These are phyloP conservation scores for Hypsibius dujardini DNA, from an alignment of 1,140 invertebrate species.

Conservation along the genomic window DNA sequence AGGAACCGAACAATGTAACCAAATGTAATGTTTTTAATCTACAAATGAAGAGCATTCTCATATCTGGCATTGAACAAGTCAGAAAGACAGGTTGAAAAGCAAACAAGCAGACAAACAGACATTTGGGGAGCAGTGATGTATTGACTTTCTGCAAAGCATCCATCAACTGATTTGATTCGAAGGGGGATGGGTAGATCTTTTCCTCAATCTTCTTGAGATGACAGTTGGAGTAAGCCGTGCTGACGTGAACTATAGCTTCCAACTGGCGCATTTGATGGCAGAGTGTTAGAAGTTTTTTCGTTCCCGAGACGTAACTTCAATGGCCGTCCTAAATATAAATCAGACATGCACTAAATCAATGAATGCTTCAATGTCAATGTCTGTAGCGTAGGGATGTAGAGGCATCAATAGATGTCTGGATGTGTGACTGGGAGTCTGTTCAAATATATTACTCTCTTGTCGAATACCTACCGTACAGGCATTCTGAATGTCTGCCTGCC, in stretches of 20 bases:
- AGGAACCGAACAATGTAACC: too few species aligned
- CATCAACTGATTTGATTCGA: conserved; percentile 22
- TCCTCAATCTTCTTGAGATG: conserved; percentile 24
- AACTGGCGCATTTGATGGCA: neutral
- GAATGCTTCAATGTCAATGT: too few species aligned
- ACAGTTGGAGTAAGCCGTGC: conserved; percentile 25
- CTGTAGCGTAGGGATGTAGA: too few species aligned
- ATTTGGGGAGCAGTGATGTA: too few species aligned
- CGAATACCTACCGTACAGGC: too few species aligned
- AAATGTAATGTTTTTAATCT: too few species aligned
- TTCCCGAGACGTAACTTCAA: conserved; percentile 3
- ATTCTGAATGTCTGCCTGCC: neutral
- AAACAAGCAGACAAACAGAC: neutral
- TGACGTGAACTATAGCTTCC: conserved; percentile 24
- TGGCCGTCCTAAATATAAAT: neutral
- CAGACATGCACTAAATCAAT: neutral
- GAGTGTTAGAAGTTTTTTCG: neutral
- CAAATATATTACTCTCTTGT: too few species aligned
- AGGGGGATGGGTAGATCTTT: conserved; percentile 22
- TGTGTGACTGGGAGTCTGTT: too few species aligned
- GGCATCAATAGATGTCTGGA: too few species aligned
- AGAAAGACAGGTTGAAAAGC: too few species aligned
- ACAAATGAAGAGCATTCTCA: too few species aligned
- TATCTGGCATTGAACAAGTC: too few species aligned
- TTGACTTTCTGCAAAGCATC: neutral